Conservation (phyloP, 2,113 vertebrate genomes). For the Lampris incognitus region DNA sequence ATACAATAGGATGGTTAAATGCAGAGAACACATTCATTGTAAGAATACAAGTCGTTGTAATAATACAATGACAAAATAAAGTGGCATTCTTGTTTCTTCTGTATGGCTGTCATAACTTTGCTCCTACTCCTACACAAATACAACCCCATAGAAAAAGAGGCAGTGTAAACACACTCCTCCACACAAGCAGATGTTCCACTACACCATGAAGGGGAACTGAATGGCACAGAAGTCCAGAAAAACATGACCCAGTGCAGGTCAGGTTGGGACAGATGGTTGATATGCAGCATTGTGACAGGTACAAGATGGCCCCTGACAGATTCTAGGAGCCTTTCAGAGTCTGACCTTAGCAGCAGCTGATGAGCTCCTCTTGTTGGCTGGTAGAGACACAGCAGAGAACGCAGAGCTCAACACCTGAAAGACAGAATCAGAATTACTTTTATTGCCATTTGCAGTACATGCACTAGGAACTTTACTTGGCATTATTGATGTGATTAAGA, state of each 20-base stretch:
- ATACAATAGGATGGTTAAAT: too few species aligned
- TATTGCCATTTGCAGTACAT: too few species aligned
- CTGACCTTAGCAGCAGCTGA: constrained; percentile 53
- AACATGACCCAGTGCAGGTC: constrained; percentile 12
- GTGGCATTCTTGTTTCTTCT: too few species aligned
- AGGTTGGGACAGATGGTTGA: not conserved
- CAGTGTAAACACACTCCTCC: not conserved
- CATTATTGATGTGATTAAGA: too few species aligned
- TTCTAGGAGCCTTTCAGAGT: not conserved
- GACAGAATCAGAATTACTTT: not conserved
- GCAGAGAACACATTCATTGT: too few species aligned
- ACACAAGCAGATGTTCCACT: not conserved
- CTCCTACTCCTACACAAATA: too few species aligned
- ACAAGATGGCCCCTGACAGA: constrained; percentile 31
- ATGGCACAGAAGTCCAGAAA: not conserved
- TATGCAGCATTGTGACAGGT: constrained; percentile 21
- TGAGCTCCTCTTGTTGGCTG: constrained; percentile 22
- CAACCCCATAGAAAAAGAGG: too few species aligned
- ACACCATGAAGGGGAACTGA: not conserved
- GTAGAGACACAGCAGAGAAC: not conserved
- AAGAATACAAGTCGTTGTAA: too few species aligned
- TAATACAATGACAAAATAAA: too few species aligned
- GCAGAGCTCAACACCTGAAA: constrained; percentile 63
- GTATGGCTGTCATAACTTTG: too few species aligned
- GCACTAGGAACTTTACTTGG: too few species aligned